Percentiles rank a stretch among this genome's conserved stretches.
These are phyloP conservation scores for Ranitomeya imitator DNA, from an alignment of 2,113 vertebrate species.

Conservation along the genomic window DNA sequence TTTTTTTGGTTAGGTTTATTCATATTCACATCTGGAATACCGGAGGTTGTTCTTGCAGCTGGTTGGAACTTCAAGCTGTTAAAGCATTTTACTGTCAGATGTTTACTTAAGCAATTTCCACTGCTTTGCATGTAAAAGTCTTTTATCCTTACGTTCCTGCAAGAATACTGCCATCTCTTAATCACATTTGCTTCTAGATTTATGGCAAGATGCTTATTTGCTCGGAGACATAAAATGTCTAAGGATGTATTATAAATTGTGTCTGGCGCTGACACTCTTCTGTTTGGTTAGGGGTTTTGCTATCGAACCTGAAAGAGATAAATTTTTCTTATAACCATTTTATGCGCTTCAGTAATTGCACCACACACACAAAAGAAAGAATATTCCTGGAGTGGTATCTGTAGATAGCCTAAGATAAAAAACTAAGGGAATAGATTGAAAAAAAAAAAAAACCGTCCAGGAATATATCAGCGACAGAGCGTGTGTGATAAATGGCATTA, in stretches of 20 bases:
- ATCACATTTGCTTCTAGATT: slow-evolving; percentile 75
- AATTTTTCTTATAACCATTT: slow-evolving; percentile 76
- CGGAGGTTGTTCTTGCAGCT: slow-evolving; percentile 62
- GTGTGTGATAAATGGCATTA: slow-evolving; percentile 59
- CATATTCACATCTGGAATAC: background rate
- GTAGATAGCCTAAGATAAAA: slow-evolving; percentile 61
- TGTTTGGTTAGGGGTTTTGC: slow-evolving; percentile 74
- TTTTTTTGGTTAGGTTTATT: background rate
- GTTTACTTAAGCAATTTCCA: slow-evolving; percentile 69
- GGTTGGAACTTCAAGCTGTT: slow-evolving; percentile 62
- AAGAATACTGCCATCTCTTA: slow-evolving; percentile 71
- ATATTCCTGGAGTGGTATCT: slow-evolving; percentile 59
- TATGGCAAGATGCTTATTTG: slow-evolving; percentile 76
- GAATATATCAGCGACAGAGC: slow-evolving; percentile 56
- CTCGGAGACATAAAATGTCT: slow-evolving; percentile 75
- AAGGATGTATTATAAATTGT: slow-evolving; percentile 77
- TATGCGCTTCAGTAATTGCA: slow-evolving; percentile 80
- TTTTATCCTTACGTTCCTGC: slow-evolving; percentile 69
- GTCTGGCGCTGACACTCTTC: slow-evolving; percentile 73
- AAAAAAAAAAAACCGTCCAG: slow-evolving; percentile 64
- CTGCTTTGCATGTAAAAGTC: slow-evolving; percentile 49
- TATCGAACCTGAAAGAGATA: slow-evolving; percentile 77
- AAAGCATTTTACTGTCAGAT: slow-evolving; percentile 65
- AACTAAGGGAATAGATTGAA: slow-evolving; percentile 58
- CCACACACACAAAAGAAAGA: slow-evolving; percentile 60